phyloP scores from a whole-genome alignment of 2,797 vertebrate species.

The Tragelaphus oryx region DNA sequence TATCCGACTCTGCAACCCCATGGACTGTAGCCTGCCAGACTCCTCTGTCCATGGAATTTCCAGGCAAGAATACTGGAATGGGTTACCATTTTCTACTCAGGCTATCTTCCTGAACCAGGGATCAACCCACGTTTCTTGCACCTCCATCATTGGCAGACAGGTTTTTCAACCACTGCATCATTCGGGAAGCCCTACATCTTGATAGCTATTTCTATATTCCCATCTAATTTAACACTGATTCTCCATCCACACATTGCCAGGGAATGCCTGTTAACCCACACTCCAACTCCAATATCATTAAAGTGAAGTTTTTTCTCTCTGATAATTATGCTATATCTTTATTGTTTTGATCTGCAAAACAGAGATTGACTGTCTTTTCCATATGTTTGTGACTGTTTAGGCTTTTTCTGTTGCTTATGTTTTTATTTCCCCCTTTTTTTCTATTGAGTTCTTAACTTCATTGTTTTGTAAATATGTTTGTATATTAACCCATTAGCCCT shows the following conservation, averaged over 20 bases:
- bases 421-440: not conserved
- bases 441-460: not conserved
- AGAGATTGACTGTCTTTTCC: not conserved
- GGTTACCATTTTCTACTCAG: not conserved
- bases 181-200: not conserved
- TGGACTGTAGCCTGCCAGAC: not conserved
- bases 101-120: not conserved
- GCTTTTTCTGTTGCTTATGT: not conserved
- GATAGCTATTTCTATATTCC: not conserved
- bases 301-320: not conserved
- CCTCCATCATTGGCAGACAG: not conserved
- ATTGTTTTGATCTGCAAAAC: not conserved
- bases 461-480: slow-evolving; percentile 46
- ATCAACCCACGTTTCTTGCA: not conserved
- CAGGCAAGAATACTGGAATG: not conserved
- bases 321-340: not conserved
- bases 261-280: not conserved
- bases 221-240: not conserved
- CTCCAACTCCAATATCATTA: not conserved
- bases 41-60: not conserved
- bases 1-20: not conserved
- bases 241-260: not conserved
- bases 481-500: not conserved
- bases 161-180: not conserved
- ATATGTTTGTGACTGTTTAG: not conserved